Conservation (phyloP, 2,888 invertebrate species). For the Phragmatobia fuliginosa region DNA sequence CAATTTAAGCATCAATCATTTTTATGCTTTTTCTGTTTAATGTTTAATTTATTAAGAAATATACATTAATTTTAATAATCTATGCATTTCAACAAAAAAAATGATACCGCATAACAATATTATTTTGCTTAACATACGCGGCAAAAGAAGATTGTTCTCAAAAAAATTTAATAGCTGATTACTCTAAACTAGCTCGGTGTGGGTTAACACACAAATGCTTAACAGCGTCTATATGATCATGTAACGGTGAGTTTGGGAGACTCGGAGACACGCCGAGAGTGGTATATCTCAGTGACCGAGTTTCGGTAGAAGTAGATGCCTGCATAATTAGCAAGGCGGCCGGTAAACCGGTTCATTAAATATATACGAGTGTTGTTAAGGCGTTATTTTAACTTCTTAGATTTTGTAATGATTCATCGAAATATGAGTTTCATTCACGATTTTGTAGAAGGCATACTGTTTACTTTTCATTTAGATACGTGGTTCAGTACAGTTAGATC, state of each 20-base stretch:
- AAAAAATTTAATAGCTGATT: no score
- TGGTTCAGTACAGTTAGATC: not conserved
- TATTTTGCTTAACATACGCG: no score
- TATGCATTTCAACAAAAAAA: no score
- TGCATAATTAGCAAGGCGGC: constrained; percentile 39
- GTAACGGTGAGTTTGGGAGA: constrained; percentile 35
- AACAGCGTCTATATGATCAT: constrained; percentile 9
- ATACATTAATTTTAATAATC: no score
- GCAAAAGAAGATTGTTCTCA: no score
- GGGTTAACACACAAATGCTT: no score
- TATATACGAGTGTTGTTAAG: not conserved
- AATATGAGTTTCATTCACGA: not conserved
- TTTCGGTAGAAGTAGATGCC: constrained; percentile 38
- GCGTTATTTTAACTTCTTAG: not conserved
- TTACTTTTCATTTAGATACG: not conserved
- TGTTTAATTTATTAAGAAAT: no score
- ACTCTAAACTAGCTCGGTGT: no score
- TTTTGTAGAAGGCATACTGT: not conserved
- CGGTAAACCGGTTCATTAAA: constrained; percentile 38
- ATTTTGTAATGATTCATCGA: constrained; percentile 4
- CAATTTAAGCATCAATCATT: no score
- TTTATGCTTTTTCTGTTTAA: no score
- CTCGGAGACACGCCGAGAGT: constrained; percentile 33
- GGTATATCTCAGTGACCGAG: constrained; percentile 42
- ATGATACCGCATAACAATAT: no score